Evolutionary conservation across 1,140 invertebrate genomes (phyloP).

Genomic region (Drosophila auraria): DNA sequence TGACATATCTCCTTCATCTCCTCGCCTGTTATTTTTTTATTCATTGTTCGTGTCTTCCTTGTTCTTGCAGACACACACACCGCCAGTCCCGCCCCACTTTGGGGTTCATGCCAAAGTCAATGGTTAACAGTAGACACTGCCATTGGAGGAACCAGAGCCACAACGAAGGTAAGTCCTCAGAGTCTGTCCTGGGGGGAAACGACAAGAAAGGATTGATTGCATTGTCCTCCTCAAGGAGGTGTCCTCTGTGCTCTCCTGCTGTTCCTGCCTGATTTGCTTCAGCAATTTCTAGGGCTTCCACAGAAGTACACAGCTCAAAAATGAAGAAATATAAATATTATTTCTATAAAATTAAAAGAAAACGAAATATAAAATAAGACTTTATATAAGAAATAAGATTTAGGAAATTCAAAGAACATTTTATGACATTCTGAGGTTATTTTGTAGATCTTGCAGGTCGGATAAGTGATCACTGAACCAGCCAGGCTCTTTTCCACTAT

Average conservation of each 20-base stretch:
- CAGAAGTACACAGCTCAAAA: not conserved
- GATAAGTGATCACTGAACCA: too few species aligned
- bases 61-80: slow-evolving; percentile 3
- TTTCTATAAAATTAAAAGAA: too few species aligned
- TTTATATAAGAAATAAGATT: not conserved
- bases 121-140: slow-evolving; percentile 21
- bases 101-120: slow-evolving; percentile 17
- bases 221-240: slow-evolving; percentile 12
- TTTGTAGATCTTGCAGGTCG: too few species aligned
- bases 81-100: not conserved
- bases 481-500: too few species aligned
- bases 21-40: not conserved
- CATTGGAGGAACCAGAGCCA: slow-evolving; percentile 15
- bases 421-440: not conserved
- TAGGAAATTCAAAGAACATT: too few species aligned
- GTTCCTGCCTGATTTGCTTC: slow-evolving; percentile 12
- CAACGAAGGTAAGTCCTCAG: slow-evolving; percentile 38
- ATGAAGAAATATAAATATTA: not conserved
- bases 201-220: not conserved
- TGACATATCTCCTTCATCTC: not conserved
- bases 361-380: too few species aligned
- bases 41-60: not conserved
- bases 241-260: not conserved
- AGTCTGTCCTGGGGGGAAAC: not conserved
- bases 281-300: slow-evolving; percentile 30